Conservation (phyloP, 2,888 invertebrate species). For the Pyrrhia umbra region DNA sequence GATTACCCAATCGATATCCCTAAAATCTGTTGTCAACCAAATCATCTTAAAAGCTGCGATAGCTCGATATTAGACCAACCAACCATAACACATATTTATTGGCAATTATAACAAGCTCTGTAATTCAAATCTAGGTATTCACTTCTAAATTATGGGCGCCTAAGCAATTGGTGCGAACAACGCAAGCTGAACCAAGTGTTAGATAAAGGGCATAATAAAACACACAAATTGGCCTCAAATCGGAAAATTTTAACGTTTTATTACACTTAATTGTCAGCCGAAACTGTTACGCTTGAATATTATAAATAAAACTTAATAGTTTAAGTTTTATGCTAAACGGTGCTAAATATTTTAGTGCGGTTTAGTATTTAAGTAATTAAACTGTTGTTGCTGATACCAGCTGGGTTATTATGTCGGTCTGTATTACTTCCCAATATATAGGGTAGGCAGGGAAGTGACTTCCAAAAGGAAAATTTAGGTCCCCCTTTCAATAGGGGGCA, state of each 20-base stretch:
- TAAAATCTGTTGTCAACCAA: constrained; percentile 1
- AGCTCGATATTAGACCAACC: constrained; percentile 15
- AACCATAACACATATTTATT: constrained; percentile 21
- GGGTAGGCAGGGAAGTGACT: too few relatives aligned
- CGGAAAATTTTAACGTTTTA: constrained; percentile 67
- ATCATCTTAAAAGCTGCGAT: constrained; percentile 13
- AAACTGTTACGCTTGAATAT: constrained; percentile 15
- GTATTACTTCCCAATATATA: neutral
- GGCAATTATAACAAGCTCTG: constrained; percentile 14
- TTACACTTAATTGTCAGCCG: constrained; percentile 65
- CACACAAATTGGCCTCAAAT: constrained; percentile 56
- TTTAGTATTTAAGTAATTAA: constrained; percentile 5
- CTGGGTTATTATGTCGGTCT: neutral
- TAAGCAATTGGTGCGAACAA: neutral
- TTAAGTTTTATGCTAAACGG: constrained; percentile 19
- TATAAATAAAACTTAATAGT: constrained; percentile 20
- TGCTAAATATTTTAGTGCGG: constrained; percentile 37
- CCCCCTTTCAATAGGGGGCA: too few relatives aligned
- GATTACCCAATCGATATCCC: constrained; percentile 7
- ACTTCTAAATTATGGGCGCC: constrained; percentile 40
- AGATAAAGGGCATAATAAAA: constrained; percentile 63
- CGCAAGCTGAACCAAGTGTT: constrained; percentile 40
- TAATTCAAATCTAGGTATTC: constrained; percentile 19
- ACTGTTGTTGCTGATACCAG: constrained; percentile 1
- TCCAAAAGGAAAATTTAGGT: too few relatives aligned